Base-by-base conservation (phyloP, 2,113 vertebrate genomes). In the Telmatochromis sp. region DNA sequence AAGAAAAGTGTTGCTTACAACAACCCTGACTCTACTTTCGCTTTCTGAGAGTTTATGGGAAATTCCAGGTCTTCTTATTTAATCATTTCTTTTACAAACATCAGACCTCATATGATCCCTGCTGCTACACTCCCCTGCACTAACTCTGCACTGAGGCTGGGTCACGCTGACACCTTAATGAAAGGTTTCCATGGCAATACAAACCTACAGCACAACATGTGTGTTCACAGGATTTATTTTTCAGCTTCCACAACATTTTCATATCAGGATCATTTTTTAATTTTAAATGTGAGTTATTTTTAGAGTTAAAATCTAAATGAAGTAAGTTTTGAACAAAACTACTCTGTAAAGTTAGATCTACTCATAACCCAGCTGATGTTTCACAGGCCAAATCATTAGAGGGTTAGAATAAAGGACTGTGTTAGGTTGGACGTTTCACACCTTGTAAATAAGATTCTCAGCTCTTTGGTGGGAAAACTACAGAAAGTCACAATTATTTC, bases 291-390 rank as follows among this genome's bases (percentile, higher is more conserved):
- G 6, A 57, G 7, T 26, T 0, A 57, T 4, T 57, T 57, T 23
- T 23, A 55, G 21, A 55, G 6, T 33, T 33, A 33, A 33, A 33
- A 33, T 26, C 23, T 54, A 57, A 57, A 57, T 57, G 3, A 57
- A 57, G 7, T 7, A 3, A 7, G 2, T 13, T 57, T 26, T 57
- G 54, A 57, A 28, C 23, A 57, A 23, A 7, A 1, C 23, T 5
- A 1, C 54, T 14, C 12, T 26, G 11, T 55, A 4, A 57, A 57
- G 23, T 7, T 1, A 4, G 21, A 57, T 7, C 54, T 57, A 57
- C 21, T 55, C 0, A 0, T 55, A 21, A 1, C 19, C 19, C 19
- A 51, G 50, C 50, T 54, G 3, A 12, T 55, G 6, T 11, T 26
- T 26, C 54, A 23, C 21, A 13, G 11, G 11, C 1, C 21, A 26